Conservation (phyloP, 2,888 invertebrate genomes). For the Panopea generosa region DNA sequence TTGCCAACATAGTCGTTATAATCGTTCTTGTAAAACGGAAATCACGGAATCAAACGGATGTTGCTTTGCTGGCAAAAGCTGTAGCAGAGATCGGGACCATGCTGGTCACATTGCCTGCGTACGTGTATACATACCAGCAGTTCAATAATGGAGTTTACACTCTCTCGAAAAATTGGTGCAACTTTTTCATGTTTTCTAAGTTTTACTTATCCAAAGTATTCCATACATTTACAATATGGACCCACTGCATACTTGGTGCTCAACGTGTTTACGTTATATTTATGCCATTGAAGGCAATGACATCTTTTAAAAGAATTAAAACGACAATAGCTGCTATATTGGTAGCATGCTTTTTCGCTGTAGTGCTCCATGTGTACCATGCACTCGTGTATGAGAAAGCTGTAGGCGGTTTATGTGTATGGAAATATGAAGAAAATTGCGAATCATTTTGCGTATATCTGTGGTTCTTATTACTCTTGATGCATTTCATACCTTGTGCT, state of each 20-base stretch:
- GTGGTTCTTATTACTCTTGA: not conserved
- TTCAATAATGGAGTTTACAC: not conserved
- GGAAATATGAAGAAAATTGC: not conserved
- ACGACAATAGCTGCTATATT: not conserved
- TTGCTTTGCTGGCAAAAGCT: not conserved
- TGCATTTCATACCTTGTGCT: not conserved
- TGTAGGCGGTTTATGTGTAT: not conserved
- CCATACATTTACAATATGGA: not conserved
- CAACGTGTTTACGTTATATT: not conserved
- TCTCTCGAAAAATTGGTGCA: not conserved
- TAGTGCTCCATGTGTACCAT: not conserved
- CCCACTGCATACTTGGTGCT: constrained; percentile 3
- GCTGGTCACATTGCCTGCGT: not conserved
- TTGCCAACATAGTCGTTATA: not conserved
- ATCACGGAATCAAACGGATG: not conserved
- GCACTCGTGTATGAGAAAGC: not conserved
- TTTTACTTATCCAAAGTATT: constrained; percentile 1
- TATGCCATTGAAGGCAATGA: not conserved
- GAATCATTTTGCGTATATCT: not conserved
- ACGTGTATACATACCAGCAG: not conserved
- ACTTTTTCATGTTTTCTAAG: not conserved
- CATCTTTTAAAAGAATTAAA: not conserved
- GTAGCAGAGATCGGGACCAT: not conserved
- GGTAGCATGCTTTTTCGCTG: not conserved
- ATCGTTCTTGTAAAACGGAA: not conserved